phyloP scores from a whole-genome alignment of 1,140 invertebrate genomes.

The Batillaria attramentaria region DNA sequence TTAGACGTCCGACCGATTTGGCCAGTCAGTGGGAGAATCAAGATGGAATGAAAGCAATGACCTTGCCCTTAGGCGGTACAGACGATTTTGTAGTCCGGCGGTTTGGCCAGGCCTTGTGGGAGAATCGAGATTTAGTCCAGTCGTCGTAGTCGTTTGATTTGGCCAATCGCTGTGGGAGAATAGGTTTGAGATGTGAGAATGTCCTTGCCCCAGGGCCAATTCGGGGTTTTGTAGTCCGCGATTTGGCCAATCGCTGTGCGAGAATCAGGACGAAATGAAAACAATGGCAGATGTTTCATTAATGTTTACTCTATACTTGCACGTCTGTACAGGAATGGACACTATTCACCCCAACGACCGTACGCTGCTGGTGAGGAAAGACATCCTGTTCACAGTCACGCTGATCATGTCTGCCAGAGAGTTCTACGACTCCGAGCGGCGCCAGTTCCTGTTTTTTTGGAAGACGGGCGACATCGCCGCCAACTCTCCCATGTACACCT shows the following conservation, averaged over 20 bases:
- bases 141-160: not conserved
- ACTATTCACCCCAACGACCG: constrained; percentile 10
- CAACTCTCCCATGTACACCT: not conserved
- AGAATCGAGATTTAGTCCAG: no score
- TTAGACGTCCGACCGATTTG: no score
- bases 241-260: not conserved
- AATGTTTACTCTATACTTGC: not conserved
- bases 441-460: not conserved
- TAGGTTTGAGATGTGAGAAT: not conserved
- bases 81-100: no score
- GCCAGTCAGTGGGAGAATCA: no score
- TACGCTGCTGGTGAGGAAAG: not conserved
- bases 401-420: not conserved
- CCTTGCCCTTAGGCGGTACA: no score
- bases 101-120: no score
- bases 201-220: no score
- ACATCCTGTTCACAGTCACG: not conserved
- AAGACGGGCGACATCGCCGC: not conserved
- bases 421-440: not conserved
- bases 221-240: no score
- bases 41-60: no score
- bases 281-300: not conserved
- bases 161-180: not conserved
- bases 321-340: not conserved
- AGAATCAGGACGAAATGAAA: not conserved